Conservation (phyloP, 2,888 invertebrate genomes). For the Tupiocoris notatus region DNA sequence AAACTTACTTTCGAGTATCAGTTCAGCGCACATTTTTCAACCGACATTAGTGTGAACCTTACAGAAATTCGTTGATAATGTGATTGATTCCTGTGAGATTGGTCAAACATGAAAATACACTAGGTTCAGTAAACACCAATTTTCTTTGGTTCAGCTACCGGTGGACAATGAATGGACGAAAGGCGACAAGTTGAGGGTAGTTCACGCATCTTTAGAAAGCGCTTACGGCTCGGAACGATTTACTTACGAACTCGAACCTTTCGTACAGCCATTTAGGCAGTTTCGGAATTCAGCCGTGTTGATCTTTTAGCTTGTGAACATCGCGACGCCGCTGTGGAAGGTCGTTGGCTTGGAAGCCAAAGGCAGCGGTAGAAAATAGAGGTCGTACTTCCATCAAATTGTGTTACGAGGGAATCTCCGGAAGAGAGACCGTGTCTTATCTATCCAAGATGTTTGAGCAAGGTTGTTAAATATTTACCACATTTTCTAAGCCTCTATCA, state of each 20-base stretch:
- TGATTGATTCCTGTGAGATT: too few species aligned
- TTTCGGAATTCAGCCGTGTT: background rate
- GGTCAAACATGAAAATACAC: too few species aligned
- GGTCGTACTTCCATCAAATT: constrained; percentile 37
- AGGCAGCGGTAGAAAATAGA: constrained; percentile 11
- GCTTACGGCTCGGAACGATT: too few species aligned
- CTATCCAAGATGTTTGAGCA: constrained; percentile 40
- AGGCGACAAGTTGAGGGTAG: too few species aligned
- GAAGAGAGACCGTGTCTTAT: constrained; percentile 30
- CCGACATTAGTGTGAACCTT: too few species aligned
- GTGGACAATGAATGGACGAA: too few species aligned
- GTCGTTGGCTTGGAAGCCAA: background rate
- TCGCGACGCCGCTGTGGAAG: background rate
- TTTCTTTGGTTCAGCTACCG: too few species aligned
- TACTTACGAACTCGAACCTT: background rate
- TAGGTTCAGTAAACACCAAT: too few species aligned
- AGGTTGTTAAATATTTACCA: constrained; percentile 40
- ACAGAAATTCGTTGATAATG: too few species aligned
- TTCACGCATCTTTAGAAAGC: too few species aligned
- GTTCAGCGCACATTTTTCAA: too few species aligned
- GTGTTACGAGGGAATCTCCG: constrained; percentile 31
- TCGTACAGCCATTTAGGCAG: background rate
- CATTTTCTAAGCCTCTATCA: constrained; percentile 40
- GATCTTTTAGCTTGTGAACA: background rate
- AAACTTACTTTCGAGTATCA: too few species aligned